Base-by-base conservation (phyloP, 2,888 invertebrate genomes). In the Xestia rhomboidea region DNA sequence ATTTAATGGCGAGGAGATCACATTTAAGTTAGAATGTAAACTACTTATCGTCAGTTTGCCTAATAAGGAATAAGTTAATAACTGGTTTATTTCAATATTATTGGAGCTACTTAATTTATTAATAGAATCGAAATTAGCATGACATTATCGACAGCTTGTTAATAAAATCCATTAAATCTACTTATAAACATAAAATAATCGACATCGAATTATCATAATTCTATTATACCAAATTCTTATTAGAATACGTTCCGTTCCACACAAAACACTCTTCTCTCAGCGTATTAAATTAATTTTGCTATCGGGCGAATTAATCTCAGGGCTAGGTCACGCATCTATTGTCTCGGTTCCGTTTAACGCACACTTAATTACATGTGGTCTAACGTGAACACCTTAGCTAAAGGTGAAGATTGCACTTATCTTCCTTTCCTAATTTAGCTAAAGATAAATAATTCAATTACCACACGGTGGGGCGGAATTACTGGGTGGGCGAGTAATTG, bases 401-500 rank as follows among this genome's bases (percentile, higher is more conserved):
- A 93, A 93, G 92, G 93, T 93, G 92, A 93, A 93, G 93, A 94
- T 92, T 92, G 91, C 90, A 91, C 90, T 82, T 88, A 88, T 85
- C 89, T 88, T 79, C 85, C 82, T 87, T 88, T 87, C 91, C 91
- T 91, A 93, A 93, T 91, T 93, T 91, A 92, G 92, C 88, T 86
- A 89, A 91, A 93, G 92, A 95, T 95, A 95, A 94, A 95, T 95
- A 94, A 95, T 95, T 95, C 94, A 93, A 94, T 94, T 93, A 93
- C 89, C 89, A 89, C 89, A 89, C 85, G 89, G 89, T 89, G 90
- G 91, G 91, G 88, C 88, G 90, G 90, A 89, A 93, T 91, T 91
- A 88, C 92, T 95, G 95, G 96, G 96, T 95, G 96, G 96, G 91
- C 96, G 90, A 89, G 91, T 95, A 95, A 96, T 95, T 95, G 95